phyloP scores from a whole-genome alignment of 2,888 invertebrate species.

The Phaonia tiefii region DNA sequence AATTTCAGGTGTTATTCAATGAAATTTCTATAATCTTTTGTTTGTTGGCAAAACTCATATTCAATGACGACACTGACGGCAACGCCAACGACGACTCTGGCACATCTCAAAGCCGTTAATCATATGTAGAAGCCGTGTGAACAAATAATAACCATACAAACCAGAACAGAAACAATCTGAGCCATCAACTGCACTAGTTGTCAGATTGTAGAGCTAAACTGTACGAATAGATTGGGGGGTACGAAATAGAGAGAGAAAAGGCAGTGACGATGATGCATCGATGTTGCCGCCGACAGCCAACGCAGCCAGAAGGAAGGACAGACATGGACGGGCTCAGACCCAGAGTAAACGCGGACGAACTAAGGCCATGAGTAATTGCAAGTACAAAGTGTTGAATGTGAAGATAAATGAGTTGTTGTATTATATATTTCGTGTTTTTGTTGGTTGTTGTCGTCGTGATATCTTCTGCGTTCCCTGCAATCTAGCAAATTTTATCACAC shows the following conservation, averaged over 20 bases:
- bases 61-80: background rate
- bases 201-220: constrained; percentile 54
- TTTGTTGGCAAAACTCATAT: constrained; percentile 23
- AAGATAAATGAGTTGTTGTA: constrained; percentile 65
- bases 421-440: constrained; percentile 26
- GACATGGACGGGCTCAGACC: constrained; percentile 3
- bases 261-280: background rate
- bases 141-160: constrained; percentile 50
- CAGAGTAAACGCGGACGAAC: constrained; percentile 18
- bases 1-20: constrained; percentile 30
- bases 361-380: constrained; percentile 57
- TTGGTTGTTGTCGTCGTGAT: constrained; percentile 20
- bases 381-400: constrained; percentile 59
- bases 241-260: constrained; percentile 43
- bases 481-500: constrained; percentile 41
- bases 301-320: background rate
- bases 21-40: constrained; percentile 29
- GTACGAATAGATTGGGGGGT: constrained; percentile 25
- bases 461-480: constrained; percentile 31
- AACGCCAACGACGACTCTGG: background rate
- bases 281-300: constrained; percentile 48
- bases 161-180: constrained; percentile 21
- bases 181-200: constrained; percentile 51
- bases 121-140: constrained; percentile 65
- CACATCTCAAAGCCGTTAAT: constrained; percentile 61